These are phyloP conservation scores for Stomatorhinus walkeri DNA, from an alignment of 2,797 vertebrate species.

Conservation along the genomic window DNA sequence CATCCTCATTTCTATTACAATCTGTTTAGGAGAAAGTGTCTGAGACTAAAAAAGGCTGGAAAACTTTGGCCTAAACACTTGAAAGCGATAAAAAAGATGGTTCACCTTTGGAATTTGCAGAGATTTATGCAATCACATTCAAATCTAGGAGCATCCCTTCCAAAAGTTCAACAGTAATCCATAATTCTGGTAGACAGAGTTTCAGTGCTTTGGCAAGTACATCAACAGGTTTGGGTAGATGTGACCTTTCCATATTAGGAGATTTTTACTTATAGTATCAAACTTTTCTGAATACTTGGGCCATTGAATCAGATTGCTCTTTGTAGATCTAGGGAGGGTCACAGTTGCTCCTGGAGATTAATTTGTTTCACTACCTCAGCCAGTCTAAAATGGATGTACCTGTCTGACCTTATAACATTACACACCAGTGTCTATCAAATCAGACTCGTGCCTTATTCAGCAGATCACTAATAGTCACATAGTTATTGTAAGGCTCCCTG, in stretches of 20 bases:
- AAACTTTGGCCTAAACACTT: not conserved
- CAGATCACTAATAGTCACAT: not conserved
- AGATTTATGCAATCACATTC: not conserved
- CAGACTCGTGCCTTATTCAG: not conserved
- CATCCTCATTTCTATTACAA: not conserved
- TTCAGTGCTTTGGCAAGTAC: not conserved
- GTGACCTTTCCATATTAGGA: not conserved
- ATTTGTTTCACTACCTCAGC: not conserved
- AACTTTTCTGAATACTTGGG: not conserved
- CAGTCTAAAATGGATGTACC: not conserved
- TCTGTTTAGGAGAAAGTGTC: not conserved
- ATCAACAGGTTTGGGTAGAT: not conserved
- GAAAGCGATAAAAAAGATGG: not conserved
- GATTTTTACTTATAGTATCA: not conserved
- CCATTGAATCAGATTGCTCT: not conserved
- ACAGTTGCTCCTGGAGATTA: not conserved
- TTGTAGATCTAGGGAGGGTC: not conserved
- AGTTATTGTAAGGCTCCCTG: not conserved
- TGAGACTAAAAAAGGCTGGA: not conserved
- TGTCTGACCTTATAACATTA: not conserved
- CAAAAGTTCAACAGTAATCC: constrained; percentile 2
- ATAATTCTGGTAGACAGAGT: not conserved
- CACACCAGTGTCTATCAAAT: not conserved
- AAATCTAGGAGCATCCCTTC: not conserved
- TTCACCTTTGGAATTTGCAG: not conserved